phyloP scores from a whole-genome alignment of 2,888 invertebrate genomes.

The Sminthurides aquaticus region DNA sequence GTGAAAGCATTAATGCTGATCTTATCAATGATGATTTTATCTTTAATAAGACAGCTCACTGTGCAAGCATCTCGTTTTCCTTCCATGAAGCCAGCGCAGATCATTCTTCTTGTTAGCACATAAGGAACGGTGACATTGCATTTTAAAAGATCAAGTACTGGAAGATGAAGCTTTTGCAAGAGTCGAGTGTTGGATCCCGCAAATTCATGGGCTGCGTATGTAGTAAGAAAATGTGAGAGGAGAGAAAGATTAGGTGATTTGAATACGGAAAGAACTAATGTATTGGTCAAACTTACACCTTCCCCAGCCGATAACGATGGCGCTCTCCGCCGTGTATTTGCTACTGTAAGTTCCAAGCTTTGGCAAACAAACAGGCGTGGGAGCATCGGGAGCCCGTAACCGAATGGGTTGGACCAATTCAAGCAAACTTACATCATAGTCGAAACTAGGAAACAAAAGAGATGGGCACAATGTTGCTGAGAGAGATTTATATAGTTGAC shows the following conservation, averaged over 20 bases:
- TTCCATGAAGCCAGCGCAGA: constrained; percentile 33
- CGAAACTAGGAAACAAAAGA: constrained; percentile 7
- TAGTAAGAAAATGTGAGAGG: too few species aligned
- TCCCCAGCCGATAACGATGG: constrained; percentile 16
- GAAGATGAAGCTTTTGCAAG: constrained; percentile 10
- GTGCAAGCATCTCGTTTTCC: constrained; percentile 35
- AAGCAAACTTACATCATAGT: constrained; percentile 7
- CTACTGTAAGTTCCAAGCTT: constrained; percentile 2
- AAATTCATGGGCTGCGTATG: constrained; percentile 1
- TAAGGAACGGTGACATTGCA: constrained; percentile 14
- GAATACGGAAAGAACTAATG: background rate
- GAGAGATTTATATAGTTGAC: background rate
- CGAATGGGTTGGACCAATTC: background rate
- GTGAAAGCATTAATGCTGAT: background rate
- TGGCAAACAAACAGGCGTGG: constrained; percentile 13
- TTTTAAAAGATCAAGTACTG: background rate
- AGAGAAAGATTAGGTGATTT: too few species aligned
- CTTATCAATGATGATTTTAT: background rate
- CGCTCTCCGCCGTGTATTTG: background rate
- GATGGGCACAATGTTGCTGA: background rate
- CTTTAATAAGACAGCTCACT: constrained; percentile 17
- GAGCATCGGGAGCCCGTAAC: background rate
- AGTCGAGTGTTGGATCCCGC: constrained; percentile 16
- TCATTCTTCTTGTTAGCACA: constrained; percentile 21
- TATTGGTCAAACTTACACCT: constrained; percentile 2